Conservation (phyloP, 1,140 invertebrate species). For the Sinonovacula constricta region DNA sequence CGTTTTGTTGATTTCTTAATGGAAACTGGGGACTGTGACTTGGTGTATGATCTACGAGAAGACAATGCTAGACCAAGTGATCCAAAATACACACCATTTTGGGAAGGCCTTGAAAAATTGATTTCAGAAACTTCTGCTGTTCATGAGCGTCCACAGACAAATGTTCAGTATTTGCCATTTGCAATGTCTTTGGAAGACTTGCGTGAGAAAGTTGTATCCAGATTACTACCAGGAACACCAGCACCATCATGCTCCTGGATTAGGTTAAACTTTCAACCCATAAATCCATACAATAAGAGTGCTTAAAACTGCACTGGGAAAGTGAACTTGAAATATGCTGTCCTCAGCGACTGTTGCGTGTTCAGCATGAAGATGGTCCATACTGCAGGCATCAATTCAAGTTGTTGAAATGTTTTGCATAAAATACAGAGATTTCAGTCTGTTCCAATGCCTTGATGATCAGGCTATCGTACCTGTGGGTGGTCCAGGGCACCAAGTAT, state of each 20-base stretch:
- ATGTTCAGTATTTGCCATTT: slow-evolving; percentile 16
- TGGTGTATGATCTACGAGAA: slow-evolving; percentile 17
- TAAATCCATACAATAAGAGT: slow-evolving; percentile 14
- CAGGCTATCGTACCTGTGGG: slow-evolving; percentile 33
- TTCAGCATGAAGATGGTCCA: slow-evolving; percentile 14
- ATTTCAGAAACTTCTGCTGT: slow-evolving; percentile 9
- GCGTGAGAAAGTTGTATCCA: background rate
- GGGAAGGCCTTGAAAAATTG: background rate
- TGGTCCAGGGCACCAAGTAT: slow-evolving; percentile 15
- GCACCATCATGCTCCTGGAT: slow-evolving; percentile 33
- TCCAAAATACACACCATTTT: slow-evolving; percentile 24
- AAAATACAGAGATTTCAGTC: slow-evolving; percentile 1
- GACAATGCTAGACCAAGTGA: slow-evolving; percentile 6
- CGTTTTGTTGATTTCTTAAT: background rate
- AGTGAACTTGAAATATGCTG: slow-evolving; percentile 29
- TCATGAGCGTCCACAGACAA: slow-evolving; percentile 40
- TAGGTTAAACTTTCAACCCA: slow-evolving; percentile 28
- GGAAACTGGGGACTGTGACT: slow-evolving; percentile 1
- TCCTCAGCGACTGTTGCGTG: slow-evolving; percentile 35
- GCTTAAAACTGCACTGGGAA: slow-evolving; percentile 32
- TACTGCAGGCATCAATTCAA: slow-evolving; percentile 5
- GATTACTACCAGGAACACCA: slow-evolving; percentile 24
- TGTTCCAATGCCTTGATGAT: slow-evolving; percentile 36
- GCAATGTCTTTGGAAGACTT: slow-evolving; percentile 28
- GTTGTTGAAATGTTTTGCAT: background rate